Evolutionary conservation across 2,113 vertebrate species (phyloP).

Genomic region (Menura novaehollandiae): DNA sequence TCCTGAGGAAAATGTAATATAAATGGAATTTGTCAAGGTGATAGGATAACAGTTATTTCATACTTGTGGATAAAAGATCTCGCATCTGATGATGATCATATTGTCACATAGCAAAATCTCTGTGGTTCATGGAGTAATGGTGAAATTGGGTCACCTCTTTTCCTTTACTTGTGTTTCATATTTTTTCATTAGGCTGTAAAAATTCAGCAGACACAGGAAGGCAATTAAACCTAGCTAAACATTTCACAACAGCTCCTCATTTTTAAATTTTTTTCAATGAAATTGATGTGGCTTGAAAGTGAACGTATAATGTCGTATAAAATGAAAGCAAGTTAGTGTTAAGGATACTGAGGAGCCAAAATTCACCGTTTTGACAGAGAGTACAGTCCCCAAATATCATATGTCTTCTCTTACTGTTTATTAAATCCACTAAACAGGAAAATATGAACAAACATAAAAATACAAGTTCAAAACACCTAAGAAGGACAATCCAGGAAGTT

Average conservation of each 20-base stretch:
- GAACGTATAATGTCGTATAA: background rate
- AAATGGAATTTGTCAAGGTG: constrained; percentile 48
- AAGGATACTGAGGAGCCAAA: background rate
- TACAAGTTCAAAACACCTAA: background rate
- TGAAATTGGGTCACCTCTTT: background rate
- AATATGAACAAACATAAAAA: background rate
- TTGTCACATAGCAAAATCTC: background rate
- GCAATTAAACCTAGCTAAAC: background rate
- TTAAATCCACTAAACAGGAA: background rate
- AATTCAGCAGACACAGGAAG: constrained; percentile 6
- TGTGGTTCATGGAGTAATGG: background rate
- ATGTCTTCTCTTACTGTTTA: background rate
- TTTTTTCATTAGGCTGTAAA: constrained; percentile 20
- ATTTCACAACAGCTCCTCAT: background rate
- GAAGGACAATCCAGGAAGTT: background rate
- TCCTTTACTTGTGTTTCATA: constrained; percentile 6
- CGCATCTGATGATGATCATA: background rate
- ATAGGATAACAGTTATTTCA: background rate
- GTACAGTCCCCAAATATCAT: background rate
- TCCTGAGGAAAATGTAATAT: constrained; percentile 38
- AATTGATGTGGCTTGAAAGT: background rate
- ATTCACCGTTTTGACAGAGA: background rate
- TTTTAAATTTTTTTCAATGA: background rate
- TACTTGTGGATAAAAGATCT: background rate
- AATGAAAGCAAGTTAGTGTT: background rate